A percentile compares a stretch with the other conserved stretches of the same genome.
Conservation (phyloP, 1,140 invertebrate species). For the Parapsyche elsis region DNA sequence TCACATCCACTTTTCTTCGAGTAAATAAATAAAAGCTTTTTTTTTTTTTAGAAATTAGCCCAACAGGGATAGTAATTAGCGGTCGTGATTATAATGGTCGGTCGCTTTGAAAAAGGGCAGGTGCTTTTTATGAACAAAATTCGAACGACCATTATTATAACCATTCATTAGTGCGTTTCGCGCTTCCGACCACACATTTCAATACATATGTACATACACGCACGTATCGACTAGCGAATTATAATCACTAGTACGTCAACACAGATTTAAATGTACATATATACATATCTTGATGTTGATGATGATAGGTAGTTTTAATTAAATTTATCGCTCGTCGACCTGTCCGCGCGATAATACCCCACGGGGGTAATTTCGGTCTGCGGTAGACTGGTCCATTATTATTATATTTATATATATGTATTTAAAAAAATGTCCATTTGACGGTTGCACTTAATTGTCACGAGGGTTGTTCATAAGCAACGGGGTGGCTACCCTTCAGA, state of each 20-base stretch:
- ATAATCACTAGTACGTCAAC: too few species aligned
- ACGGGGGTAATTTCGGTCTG: not conserved
- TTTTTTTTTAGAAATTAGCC: not conserved
- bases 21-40: not conserved
- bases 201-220: not conserved
- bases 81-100: constrained; percentile 20
- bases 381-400: not conserved
- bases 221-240: too few species aligned
- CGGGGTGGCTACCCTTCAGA: not conserved
- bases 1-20: not conserved
- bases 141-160: not conserved
- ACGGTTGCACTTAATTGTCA: constrained; percentile 6
- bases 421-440: not conserved
- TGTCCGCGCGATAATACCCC: too few species aligned
- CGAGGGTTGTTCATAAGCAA: not conserved
- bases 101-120: constrained; percentile 11
- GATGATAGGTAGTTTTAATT: too few species aligned
- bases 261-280: too few species aligned
- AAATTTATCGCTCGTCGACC: too few species aligned
- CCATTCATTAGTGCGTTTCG: constrained; percentile 12
- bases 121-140: not conserved
- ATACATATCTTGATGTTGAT: too few species aligned
- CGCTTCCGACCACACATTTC: not conserved
- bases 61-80: constrained; percentile 1
- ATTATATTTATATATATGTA: too few species aligned